Base-by-base conservation (phyloP, 2,797 vertebrate species). In the Etheostoma nigrum region DNA sequence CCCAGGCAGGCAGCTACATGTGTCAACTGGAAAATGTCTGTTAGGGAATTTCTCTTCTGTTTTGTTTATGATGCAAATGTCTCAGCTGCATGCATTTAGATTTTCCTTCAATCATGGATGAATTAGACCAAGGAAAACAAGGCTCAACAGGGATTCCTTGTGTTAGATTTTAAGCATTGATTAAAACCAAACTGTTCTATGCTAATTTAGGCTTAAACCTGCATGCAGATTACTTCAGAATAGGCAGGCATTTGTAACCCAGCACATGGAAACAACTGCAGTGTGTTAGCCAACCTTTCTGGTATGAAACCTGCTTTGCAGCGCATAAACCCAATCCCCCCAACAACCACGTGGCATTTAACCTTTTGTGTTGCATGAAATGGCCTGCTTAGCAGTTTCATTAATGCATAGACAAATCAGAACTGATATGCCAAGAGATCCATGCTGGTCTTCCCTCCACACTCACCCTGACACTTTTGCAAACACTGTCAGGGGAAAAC, bases 11-110 rank as follows among this genome's bases (percentile, higher is more conserved):
- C 85, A 74, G 85, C 80, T 72, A 51, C 74, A 69, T 83, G 70
- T 83, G 75, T 86, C 70, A 81, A 67, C 65, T 84, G 82, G 82
- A 84, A 89, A 88, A 83, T 84, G 57, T 77, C 59, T 73, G 72
- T 84, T 27, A 67, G 74, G 55, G 69, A 78, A 74, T 72, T 86
- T 76, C 7, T 74, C 1, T 2, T 48, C 49, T 76, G 72, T 86
- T 86, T 78, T 87, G 73, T 84, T 86, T 86, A 77, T 80, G 67
- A 82, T 82, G 76, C 64, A 83, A 78, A 83, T 76, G 66, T 79
- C 27, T 72, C 71, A 36, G 52, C 66, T 81, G 66, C 69, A 75
- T 65, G 68, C 25, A 36, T 83, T 82, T 63, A 68, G 18, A 2
- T 82, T 86, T 87, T 66, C 75, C 57, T 76, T 86, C 71, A 73